Conservation (phyloP, 1,140 invertebrate genomes). For the Papilio polytes region DNA sequence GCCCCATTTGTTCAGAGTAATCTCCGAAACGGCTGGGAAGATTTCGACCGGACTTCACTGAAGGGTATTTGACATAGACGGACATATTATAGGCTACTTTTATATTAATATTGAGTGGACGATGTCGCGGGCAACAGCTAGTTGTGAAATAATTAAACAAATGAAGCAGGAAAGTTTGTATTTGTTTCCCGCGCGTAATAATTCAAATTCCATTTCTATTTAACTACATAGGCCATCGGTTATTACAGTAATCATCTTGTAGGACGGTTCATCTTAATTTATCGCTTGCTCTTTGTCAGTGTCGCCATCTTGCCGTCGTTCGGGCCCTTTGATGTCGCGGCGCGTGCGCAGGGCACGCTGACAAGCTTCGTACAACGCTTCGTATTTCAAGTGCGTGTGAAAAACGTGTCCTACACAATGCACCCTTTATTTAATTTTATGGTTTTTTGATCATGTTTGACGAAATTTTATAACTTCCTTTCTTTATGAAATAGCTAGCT, state of each 20-base stretch:
- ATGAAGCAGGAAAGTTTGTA: background rate
- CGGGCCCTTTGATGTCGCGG: slow-evolving; percentile 63
- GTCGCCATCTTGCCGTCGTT: slow-evolving; percentile 43
- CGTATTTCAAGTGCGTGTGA: slow-evolving; percentile 58
- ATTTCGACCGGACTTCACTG: too few species aligned
- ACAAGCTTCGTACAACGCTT: slow-evolving; percentile 54
- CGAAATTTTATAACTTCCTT: slow-evolving; percentile 32
- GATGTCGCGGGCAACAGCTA: too few species aligned
- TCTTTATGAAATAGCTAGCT: background rate
- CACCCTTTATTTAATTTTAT: slow-evolving; percentile 42
- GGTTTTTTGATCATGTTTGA: slow-evolving; percentile 22
- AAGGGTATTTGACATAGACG: too few species aligned
- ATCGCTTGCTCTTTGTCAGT: slow-evolving; percentile 38
- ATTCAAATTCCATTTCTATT: background rate
- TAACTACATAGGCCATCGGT: background rate
- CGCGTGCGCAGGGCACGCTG: slow-evolving; percentile 70
- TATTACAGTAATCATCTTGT: slow-evolving; percentile 27
- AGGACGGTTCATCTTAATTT: slow-evolving; percentile 31
- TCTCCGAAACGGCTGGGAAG: too few species aligned
- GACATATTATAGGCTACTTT: too few species aligned
- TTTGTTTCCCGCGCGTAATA: background rate
- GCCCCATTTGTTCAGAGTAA: too few species aligned
- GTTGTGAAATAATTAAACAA: background rate
- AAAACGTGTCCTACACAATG: slow-evolving; percentile 59
- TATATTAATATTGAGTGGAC: too few species aligned